Evolutionary conservation across 2,797 vertebrate species (phyloP).

Genomic region (Synaphobranchus kaupii): DNA sequence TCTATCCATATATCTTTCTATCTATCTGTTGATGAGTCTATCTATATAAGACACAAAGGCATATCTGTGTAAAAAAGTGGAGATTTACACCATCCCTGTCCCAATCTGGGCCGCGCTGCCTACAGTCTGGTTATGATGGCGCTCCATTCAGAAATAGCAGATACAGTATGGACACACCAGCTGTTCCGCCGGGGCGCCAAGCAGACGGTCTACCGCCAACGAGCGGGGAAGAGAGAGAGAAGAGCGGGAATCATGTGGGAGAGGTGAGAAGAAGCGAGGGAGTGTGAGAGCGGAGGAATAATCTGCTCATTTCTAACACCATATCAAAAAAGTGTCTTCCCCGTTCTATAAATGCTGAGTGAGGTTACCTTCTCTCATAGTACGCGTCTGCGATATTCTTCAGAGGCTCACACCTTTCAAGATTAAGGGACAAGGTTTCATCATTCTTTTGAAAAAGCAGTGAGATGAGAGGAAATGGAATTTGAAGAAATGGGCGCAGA

Average conservation of each 20-base stretch:
- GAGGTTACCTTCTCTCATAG: constrained; percentile 40
- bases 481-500: constrained; percentile 38
- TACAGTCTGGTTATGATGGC: constrained; percentile 5
- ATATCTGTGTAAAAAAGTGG: constrained; percentile 46
- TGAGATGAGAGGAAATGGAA: constrained; percentile 42
- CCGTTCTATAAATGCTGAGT: constrained; percentile 66
- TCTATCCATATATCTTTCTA: constrained; percentile 21
- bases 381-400: not conserved
- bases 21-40: constrained; percentile 21
- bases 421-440: constrained; percentile 13
- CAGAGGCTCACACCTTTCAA: constrained; percentile 15
- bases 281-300: constrained; percentile 43
- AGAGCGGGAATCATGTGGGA: constrained; percentile 40
- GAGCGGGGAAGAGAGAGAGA: constrained; percentile 50
- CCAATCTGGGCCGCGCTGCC: constrained; percentile 20
- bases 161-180: constrained; percentile 32
- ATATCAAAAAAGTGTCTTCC: constrained; percentile 68
- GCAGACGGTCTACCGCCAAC: constrained; percentile 54
- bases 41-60: constrained; percentile 30
- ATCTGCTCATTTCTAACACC: constrained; percentile 60
- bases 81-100: constrained; percentile 34
- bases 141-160: constrained; percentile 33
- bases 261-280: constrained; percentile 48
- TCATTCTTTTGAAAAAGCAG: constrained; percentile 16
- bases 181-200: constrained; percentile 56